Percentiles rank a stretch among this genome's conserved stretches.
phyloP scores from a whole-genome alignment of 2,888 invertebrate genomes.

The Dynastes maya region DNA sequence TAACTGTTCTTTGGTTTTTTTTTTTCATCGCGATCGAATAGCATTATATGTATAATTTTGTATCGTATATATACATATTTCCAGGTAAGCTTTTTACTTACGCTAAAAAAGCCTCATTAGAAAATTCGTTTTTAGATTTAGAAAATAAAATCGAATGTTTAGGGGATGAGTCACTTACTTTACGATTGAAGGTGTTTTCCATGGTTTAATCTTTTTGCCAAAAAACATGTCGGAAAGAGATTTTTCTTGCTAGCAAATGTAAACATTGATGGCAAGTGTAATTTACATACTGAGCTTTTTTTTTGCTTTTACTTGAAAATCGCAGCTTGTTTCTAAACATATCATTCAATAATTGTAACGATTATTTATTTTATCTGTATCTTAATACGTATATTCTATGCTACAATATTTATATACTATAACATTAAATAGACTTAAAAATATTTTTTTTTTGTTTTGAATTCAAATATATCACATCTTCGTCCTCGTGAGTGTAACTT shows the following conservation, averaged over 20 bases:
- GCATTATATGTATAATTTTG: not conserved
- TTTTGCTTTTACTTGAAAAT: constrained; percentile 14
- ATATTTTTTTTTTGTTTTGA: not conserved
- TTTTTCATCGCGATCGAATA: not conserved
- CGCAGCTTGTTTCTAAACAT: constrained; percentile 31
- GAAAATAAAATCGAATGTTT: constrained; percentile 24
- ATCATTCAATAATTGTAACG: constrained; percentile 31
- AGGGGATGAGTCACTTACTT: constrained; percentile 29
- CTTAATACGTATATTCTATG: not conserved
- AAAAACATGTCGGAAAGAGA: constrained; percentile 28
- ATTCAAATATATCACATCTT: not conserved
- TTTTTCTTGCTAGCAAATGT: constrained; percentile 30
- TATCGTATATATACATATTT: no score
- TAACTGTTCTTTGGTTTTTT: constrained; percentile 21
- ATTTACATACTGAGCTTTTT: constrained; percentile 24
- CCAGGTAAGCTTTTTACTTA: not conserved
- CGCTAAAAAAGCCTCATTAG: not conserved
- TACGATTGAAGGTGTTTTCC: constrained; percentile 38
- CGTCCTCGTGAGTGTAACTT: no score
- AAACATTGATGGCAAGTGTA: constrained; percentile 18
- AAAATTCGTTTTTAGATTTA: not conserved
- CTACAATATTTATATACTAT: not conserved
- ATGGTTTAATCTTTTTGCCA: constrained; percentile 23
- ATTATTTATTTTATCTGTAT: constrained; percentile 21
- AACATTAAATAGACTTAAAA: not conserved